Evolutionary conservation across 2,797 vertebrate species (phyloP), one percentile per base, ranked within the genome.

Genomic region (Cyclura pinguis): DNA sequence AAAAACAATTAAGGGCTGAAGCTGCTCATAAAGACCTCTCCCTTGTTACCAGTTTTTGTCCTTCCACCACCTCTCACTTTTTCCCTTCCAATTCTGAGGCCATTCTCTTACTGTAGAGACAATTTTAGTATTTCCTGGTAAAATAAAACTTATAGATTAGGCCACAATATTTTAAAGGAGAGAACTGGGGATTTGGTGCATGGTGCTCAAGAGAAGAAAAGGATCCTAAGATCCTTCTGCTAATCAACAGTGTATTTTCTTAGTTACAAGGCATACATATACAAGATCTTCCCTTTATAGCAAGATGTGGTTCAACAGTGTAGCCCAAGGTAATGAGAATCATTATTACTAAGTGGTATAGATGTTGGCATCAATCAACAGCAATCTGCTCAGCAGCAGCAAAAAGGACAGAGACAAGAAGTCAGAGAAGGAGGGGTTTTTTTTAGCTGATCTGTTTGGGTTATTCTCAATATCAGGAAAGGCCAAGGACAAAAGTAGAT

Each of bases 321-420:
- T 82, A 87, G 92, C 88, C 93, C 92, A 94, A 95, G 93, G 93
- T 95, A 95, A 96, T 95, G 94, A 96, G 93, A 94, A 96, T 96
- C 94, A 95, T 94, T 95, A 96, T 95, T 96, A 95, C 94, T 38
- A 87, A 77, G 95, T 95, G 74, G 92, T 94, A 93, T 93, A 90
- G 94, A 93, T 57, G 89, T 92, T 96, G 94, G 95, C 96, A 95
- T 92, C 91, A 77, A 85, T 85, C 91, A 91, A 92, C 85, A 89
- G 80, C 95, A 96, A 96, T 95, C 94, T 95, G 96, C 93, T 96
- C 94, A 52, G 92, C 88, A 73, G 94, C 90, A 93, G 89, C 93
- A 91, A 88, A 92, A 93, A 94, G 95, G 94, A 94, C 95, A 96
- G 94, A 95, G 91, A 74, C 93, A 94, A 93, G 89, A 55, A 94